Percentiles rank a stretch among this genome's conserved stretches.
Evolutionary conservation across 2,888 invertebrate genomes (phyloP).

Genomic region (Eilema griseolum): DNA sequence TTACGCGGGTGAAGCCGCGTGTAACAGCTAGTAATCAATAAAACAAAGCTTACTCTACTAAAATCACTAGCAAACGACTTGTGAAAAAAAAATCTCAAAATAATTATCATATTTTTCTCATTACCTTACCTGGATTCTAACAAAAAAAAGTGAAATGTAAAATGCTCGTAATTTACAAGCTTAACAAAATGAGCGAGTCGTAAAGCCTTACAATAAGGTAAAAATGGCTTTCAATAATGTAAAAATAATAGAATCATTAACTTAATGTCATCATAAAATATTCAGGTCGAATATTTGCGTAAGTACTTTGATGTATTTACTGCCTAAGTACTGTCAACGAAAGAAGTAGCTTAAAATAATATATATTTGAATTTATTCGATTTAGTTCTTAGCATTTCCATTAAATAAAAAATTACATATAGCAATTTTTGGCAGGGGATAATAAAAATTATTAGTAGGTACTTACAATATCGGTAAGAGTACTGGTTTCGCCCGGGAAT

Average conservation of each 20-base stretch:
- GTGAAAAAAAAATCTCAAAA: neutral
- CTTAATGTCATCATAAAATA: neutral
- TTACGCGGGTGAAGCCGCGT: neutral
- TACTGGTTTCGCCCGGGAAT: too few species aligned
- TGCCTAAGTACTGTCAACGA: neutral
- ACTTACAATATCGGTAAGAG: too few species aligned
- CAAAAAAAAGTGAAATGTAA: neutral
- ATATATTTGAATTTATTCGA: neutral
- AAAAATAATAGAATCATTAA: neutral
- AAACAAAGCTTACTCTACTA: neutral
- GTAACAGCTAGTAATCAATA: neutral
- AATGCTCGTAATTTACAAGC: neutral
- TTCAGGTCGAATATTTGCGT: neutral
- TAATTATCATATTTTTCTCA: neutral
- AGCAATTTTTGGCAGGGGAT: too few species aligned
- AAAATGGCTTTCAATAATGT: conserved; percentile 3
- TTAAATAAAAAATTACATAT: neutral
- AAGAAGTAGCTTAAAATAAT: neutral
- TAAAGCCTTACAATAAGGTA: neutral
- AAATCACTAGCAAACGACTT: neutral
- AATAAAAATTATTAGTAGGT: too few species aligned
- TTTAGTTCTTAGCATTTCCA: neutral
- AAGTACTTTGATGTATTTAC: neutral
- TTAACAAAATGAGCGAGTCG: neutral
- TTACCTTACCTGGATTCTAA: neutral